These are phyloP conservation scores for Radopholus similis DNA, from an alignment of 1,140 invertebrate genomes.

Conservation along the genomic window DNA sequence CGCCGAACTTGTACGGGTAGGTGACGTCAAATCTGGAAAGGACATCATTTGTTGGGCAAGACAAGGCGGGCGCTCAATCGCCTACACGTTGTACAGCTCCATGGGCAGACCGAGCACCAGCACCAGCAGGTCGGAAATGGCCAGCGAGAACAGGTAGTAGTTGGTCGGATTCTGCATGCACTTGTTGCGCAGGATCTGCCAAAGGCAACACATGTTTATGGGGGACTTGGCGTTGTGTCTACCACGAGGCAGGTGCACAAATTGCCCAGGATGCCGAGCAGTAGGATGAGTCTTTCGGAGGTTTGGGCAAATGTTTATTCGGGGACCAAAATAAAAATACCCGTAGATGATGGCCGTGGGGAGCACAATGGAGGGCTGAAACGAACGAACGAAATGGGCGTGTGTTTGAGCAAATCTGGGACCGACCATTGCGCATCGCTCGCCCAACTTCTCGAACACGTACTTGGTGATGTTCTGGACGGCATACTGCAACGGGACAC, in stretches of 20 bases:
- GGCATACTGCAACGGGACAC: conserved; percentile 28
- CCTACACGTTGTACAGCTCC: conserved; percentile 52
- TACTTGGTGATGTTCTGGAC: conserved; percentile 33
- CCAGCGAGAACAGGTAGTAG: conserved; percentile 64
- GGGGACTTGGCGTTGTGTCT: too few relatives aligned
- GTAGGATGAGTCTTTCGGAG: conserved; percentile 65
- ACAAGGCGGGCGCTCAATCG: too few relatives aligned
- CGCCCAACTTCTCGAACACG: conserved; percentile 33
- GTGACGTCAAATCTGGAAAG: conserved; percentile 39
- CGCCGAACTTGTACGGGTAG: conserved; percentile 54
- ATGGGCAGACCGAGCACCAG: conserved; percentile 65
- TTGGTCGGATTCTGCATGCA: conserved; percentile 76
- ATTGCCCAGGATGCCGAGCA: conserved; percentile 82
- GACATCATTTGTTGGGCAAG: too few relatives aligned
- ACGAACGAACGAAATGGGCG: conserved; percentile 5
- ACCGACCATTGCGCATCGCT: conserved; percentile 43
- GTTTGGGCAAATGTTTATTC: not conserved
- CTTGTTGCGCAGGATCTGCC: conserved; percentile 81
- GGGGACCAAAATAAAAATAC: conserved; percentile 5
- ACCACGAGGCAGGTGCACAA: conserved; percentile 84
- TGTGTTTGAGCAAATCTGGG: not conserved
- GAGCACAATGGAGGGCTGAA: conserved; percentile 43
- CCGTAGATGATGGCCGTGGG: conserved; percentile 50
- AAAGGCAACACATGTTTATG: too few relatives aligned
- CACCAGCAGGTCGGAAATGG: conserved; percentile 83